Evolutionary conservation across 2,113 vertebrate genomes (phyloP).

Genomic region (Leptobrachium ailaonicum): DNA sequence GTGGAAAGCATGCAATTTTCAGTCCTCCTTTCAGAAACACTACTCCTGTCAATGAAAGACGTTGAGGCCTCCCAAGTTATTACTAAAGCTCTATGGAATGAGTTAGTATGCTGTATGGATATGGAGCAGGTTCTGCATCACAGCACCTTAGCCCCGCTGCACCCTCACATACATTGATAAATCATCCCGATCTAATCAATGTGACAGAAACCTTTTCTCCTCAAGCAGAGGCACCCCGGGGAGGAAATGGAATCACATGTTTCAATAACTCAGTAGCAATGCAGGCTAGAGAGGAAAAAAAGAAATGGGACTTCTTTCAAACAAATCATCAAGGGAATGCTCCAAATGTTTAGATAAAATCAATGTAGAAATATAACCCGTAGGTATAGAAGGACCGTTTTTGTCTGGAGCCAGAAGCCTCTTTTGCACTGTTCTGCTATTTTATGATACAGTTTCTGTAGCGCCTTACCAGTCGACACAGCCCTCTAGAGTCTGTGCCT

Average conservation of each 20-base stretch:
- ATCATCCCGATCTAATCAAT: constrained; percentile 30
- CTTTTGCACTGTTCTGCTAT: too few species aligned
- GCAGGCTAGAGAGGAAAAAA: not conserved
- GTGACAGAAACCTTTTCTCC: constrained; percentile 27
- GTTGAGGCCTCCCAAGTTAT: constrained; percentile 29
- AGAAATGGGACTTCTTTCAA: too few species aligned
- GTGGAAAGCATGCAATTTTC: constrained; percentile 30
- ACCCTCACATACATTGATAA: constrained; percentile 36
- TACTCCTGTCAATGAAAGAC: constrained; percentile 13
- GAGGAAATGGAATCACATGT: constrained; percentile 35
- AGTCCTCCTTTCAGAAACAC: constrained; percentile 2
- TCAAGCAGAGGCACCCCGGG: constrained; percentile 24
- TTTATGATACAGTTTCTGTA: too few species aligned
- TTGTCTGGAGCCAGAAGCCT: too few species aligned
- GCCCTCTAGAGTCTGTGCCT: too few species aligned
- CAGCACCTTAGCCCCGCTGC: constrained; percentile 14
- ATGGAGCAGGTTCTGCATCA: constrained; percentile 30
- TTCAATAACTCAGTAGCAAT: constrained; percentile 24
- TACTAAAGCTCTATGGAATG: constrained; percentile 35
- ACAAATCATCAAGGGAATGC: too few species aligned
- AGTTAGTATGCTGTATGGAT: constrained; percentile 26
- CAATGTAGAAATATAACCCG: too few species aligned
- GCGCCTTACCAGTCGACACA: too few species aligned
- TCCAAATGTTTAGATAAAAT: too few species aligned
- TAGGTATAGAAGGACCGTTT: too few species aligned